These are phyloP conservation scores for Speoplatyrhinus poulsoni DNA, from an alignment of 2,113 vertebrate genomes.

Conservation along the genomic window DNA sequence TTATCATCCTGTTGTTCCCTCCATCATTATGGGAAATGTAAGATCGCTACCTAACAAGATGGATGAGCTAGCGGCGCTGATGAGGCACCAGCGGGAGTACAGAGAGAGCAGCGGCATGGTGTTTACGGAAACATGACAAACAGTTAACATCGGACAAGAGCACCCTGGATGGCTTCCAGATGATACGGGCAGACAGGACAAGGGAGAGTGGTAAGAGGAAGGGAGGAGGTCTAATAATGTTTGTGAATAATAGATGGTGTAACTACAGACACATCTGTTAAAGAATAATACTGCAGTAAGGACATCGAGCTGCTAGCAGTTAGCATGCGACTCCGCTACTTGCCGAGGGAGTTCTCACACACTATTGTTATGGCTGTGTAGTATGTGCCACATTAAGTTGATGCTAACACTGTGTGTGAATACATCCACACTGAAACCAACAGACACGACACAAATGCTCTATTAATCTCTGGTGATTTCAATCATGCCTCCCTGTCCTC, in stretches of 20 bases:
- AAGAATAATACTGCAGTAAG: neutral
- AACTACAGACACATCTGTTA: neutral
- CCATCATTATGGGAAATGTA: constrained; percentile 7
- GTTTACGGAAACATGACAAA: neutral
- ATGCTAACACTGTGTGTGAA: no score
- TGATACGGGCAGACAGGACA: neutral
- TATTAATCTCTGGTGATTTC: no score
- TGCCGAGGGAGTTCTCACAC: neutral
- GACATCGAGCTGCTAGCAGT: neutral
- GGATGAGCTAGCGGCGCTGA: constrained; percentile 5
- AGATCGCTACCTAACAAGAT: constrained; percentile 11
- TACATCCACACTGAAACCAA: no score
- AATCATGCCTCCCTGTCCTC: neutral
- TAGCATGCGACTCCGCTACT: neutral
- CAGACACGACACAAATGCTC: no score
- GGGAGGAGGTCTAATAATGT: neutral
- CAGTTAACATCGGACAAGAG: neutral
- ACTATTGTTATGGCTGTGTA: no score
- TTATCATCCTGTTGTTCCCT: neutral
- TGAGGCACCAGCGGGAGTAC: neutral
- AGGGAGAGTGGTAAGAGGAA: neutral
- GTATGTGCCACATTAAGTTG: no score
- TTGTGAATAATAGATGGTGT: neutral
- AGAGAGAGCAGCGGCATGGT: constrained; percentile 6
- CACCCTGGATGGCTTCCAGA: neutral